A percentile compares a stretch with the other conserved stretches of the same genome.
phyloP scores from a whole-genome alignment of 2,888 invertebrate species.

The Steromphala cineraria region DNA sequence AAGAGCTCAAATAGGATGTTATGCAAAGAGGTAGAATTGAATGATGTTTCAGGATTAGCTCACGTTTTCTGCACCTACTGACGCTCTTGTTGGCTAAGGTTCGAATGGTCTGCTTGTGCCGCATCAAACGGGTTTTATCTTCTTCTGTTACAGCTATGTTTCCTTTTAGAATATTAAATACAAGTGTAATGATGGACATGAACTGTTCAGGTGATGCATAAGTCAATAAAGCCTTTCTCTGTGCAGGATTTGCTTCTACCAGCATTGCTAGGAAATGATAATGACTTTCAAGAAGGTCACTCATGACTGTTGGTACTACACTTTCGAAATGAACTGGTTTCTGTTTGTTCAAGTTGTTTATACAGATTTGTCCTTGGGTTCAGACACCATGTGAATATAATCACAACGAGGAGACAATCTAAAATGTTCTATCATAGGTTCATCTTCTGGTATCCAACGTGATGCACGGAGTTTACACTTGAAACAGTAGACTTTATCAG shows the following conservation, averaged over 20 bases:
- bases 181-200: no score
- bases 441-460: no score
- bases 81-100: constrained; percentile 2
- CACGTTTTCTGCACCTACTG: not conserved
- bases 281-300: not conserved
- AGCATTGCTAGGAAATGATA: not conserved
- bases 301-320: no score
- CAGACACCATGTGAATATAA: no score
- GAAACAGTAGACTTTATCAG: no score
- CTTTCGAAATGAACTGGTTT: no score
- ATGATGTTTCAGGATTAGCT: not conserved
- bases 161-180: not conserved
- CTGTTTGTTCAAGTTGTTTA: no score
- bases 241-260: not conserved
- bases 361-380: no score
- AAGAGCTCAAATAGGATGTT: not conserved
- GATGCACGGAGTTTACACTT: no score
- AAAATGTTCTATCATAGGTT: no score
- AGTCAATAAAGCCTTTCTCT: not conserved
- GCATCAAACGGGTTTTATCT: not conserved
- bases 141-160: not conserved
- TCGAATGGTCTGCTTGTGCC: not conserved
- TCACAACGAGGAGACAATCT: no score
- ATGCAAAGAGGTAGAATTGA: constrained; percentile 7
- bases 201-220: not conserved